A percentile compares a stretch with the other conserved stretches of the same genome.
Evolutionary conservation across 37 sponge, comb jelly and placozoan genomes (phyloP).

Genomic region (Chondrilla cf. caribensis): DNA sequence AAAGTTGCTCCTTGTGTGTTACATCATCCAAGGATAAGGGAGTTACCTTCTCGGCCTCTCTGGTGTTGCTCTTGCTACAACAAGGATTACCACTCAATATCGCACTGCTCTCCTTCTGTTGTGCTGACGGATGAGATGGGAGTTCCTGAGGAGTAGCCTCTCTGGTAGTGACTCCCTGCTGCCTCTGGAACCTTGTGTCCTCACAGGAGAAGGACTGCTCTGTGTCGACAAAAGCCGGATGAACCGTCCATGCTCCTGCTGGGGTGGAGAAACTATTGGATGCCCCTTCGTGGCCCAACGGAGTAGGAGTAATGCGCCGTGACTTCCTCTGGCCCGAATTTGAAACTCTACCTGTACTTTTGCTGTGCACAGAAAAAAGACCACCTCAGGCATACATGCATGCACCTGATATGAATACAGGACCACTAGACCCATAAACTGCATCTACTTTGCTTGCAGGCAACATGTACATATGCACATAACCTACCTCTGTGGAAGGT

Average conservation of each 20-base stretch:
- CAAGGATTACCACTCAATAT: neutral
- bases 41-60: neutral
- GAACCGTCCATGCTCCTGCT: neutral
- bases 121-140: neutral
- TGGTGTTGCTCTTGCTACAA: neutral
- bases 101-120: neutral
- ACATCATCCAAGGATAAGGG: neutral
- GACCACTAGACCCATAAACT: neutral
- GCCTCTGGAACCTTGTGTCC: too few relatives aligned
- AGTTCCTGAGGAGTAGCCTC: neutral
- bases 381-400: neutral
- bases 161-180: too few relatives aligned
- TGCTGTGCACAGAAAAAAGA: neutral
- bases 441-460: neutral
- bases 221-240: neutral
- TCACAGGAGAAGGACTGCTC: too few relatives aligned
- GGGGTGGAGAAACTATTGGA: neutral
- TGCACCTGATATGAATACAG: too few relatives aligned
- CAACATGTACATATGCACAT: neutral
- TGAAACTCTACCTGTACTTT: neutral
- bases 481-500: neutral
- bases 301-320: conserved; percentile 9
- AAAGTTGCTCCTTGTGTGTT: neutral
- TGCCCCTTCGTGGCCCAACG: neutral
- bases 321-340: neutral